Evolutionary conservation across 2,113 vertebrate genomes (phyloP).

Genomic region (Calidris pygmaea): DNA sequence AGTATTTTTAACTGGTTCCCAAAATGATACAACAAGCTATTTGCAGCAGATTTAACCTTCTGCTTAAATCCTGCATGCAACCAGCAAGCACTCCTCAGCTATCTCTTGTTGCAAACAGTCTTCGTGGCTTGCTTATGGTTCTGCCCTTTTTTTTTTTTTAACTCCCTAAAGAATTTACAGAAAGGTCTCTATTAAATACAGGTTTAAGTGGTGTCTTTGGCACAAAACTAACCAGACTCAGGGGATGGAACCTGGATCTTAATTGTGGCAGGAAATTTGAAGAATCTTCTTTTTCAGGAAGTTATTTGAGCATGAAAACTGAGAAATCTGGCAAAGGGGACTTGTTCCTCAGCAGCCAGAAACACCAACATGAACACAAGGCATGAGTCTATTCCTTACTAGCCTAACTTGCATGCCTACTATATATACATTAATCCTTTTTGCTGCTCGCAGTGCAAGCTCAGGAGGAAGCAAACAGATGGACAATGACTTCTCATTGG

Average conservation of each 20-base stretch:
- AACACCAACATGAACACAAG: not conserved
- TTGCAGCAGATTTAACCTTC: not conserved
- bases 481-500: not conserved
- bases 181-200: not conserved
- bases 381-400: not conserved
- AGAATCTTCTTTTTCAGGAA: not conserved
- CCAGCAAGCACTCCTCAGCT: not conserved
- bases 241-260: not conserved
- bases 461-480: constrained; percentile 22
- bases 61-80: not conserved
- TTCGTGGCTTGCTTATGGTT: fast-evolving
- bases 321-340: not conserved
- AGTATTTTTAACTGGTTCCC: not conserved
- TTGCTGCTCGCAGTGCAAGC: not conserved
- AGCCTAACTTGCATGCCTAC: not conserved
- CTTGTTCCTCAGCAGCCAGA: not conserved
- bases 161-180: not conserved
- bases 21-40: fast-evolving
- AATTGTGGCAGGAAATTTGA: not conserved
- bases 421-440: not conserved
- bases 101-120: not conserved
- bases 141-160: not conserved
- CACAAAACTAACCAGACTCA: not conserved
- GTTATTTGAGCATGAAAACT: not conserved
- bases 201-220: not conserved